Percentiles rank a stretch among this genome's conserved stretches.
Evolutionary conservation across 2,888 invertebrate species (phyloP).

Genomic region (Hyalella azteca): DNA sequence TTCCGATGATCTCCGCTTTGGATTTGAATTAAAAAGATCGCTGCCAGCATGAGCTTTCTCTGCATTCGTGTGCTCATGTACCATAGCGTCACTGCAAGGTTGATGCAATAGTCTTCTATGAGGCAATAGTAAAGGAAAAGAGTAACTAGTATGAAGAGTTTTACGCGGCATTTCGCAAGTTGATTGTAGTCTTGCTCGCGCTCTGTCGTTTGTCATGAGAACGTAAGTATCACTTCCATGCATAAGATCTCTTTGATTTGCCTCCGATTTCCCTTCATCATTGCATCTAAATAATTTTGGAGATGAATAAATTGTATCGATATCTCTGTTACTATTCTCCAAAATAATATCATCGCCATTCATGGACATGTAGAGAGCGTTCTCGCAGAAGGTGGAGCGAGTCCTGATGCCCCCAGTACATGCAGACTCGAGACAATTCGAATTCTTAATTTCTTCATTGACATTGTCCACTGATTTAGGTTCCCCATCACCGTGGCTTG

Average conservation of each 20-base stretch:
- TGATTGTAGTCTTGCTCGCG: too few relatives aligned
- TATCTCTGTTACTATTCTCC: neutral
- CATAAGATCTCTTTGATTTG: neutral
- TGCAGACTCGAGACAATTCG: too few relatives aligned
- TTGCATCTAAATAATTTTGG: neutral
- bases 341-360: constrained; percentile 36
- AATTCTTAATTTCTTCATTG: neutral
- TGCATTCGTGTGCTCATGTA: too few relatives aligned
- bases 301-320: neutral
- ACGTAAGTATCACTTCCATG: neutral
- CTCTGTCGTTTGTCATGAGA: neutral
- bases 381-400: constrained; percentile 35
- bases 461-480: neutral
- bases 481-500: neutral
- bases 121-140: too few relatives aligned
- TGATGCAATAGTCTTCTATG: too few relatives aligned
- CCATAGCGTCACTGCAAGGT: too few relatives aligned
- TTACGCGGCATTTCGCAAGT: too few relatives aligned
- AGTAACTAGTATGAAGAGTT: too few relatives aligned
- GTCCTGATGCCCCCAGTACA: too few relatives aligned
- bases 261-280: neutral
- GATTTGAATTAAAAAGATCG: too few relatives aligned
- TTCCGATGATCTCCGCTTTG: too few relatives aligned
- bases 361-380: constrained; percentile 55
- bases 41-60: too few relatives aligned